These are phyloP conservation scores for Callitettix versicolor DNA, from an alignment of 1,140 invertebrate species.

Conservation along the genomic window DNA sequence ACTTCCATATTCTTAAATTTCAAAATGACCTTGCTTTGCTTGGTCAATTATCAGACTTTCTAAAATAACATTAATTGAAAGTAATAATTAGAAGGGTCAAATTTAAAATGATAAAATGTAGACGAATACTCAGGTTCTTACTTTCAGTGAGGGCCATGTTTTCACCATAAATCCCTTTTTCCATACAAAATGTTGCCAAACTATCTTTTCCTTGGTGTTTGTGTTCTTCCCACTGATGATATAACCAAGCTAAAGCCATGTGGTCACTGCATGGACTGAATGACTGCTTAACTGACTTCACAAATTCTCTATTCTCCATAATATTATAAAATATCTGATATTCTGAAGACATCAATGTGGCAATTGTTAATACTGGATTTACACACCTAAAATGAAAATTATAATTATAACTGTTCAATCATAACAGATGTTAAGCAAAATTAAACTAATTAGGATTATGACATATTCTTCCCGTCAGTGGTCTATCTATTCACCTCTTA, in stretches of 20 bases:
- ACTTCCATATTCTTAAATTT: no score
- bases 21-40: no score
- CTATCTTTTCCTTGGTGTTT: conserved; percentile 21
- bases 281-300: conserved; percentile 37
- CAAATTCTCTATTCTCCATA: conserved; percentile 27
- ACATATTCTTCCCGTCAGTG: no score
- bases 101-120: no score
- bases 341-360: conserved; percentile 28
- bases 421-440: no score
- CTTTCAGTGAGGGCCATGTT: conserved; percentile 35
- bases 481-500: no score
- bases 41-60: no score
- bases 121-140: no score
- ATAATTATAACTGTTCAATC: conserved; percentile 1
- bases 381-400: conserved; percentile 32
- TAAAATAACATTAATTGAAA: no score
- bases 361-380: conserved; percentile 33
- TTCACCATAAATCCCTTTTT: conserved; percentile 32
- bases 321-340: conserved; percentile 27
- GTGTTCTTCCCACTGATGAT: conserved; percentile 34
- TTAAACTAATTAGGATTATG: no score
- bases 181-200: conserved; percentile 31
- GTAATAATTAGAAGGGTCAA: no score
- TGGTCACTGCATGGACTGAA: conserved; percentile 44
- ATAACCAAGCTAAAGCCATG: conserved; percentile 38